Evolutionary conservation across 2,888 invertebrate genomes (phyloP).

Genomic region (Diaperis boleti): DNA sequence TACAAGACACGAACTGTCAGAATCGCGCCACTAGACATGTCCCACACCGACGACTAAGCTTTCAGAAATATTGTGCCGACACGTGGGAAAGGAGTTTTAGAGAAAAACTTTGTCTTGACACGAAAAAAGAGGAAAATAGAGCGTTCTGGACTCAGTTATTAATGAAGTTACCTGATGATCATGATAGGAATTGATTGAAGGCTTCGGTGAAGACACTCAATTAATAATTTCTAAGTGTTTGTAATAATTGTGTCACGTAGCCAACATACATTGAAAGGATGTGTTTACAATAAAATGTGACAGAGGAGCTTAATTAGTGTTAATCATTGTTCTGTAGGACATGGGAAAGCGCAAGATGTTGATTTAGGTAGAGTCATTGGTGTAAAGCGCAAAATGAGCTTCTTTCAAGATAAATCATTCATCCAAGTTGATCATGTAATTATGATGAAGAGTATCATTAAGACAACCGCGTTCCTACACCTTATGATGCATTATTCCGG

Average conservation of each 20-base stretch:
- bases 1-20: constrained; percentile 60
- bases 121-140: constrained; percentile 6
- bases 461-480: not conserved
- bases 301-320: not conserved
- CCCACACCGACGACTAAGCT: constrained; percentile 36
- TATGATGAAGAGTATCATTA: not conserved
- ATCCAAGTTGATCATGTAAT: not conserved
- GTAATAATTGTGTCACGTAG: constrained; percentile 10
- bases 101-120: not conserved
- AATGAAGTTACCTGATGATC: constrained; percentile 11
- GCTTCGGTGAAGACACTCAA: constrained; percentile 5
- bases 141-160: constrained; percentile 9
- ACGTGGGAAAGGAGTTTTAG: constrained; percentile 28
- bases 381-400: no score
- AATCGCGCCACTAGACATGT: constrained; percentile 54
- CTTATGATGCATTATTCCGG: not conserved
- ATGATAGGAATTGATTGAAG: constrained; percentile 19
- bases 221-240: constrained; percentile 11
- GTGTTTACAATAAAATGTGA: not conserved
- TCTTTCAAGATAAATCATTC: not conserved
- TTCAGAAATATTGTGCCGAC: constrained; percentile 13
- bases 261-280: not conserved
- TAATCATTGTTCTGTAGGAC: not conserved
- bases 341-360: constrained; percentile 1
- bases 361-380: no score